Evolutionary conservation across 2,888 invertebrate genomes (phyloP).

Genomic region (Mesochorus sp.): DNA sequence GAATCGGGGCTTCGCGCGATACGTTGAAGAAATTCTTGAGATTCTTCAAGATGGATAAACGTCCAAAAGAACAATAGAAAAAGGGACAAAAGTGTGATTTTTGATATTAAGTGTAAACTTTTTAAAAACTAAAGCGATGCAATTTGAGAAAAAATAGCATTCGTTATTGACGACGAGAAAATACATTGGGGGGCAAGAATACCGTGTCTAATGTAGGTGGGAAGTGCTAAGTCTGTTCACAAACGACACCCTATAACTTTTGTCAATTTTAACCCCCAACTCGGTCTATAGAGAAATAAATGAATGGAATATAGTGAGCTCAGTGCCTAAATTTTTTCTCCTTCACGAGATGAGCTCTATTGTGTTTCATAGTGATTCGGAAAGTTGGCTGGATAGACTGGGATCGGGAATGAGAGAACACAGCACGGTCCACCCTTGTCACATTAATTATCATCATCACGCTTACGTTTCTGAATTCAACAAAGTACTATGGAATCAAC

Average conservation of each 20-base stretch:
- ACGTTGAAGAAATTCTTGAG: no score
- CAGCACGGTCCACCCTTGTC: conserved; percentile 50
- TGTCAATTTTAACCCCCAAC: conserved; percentile 35
- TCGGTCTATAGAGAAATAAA: conserved; percentile 30
- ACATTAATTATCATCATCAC: conserved; percentile 62
- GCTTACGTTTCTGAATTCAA: conserved; percentile 54
- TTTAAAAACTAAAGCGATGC: neutral
- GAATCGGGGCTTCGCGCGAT: no score
- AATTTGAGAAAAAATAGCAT: neutral
- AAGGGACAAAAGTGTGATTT: no score
- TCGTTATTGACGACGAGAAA: neutral
- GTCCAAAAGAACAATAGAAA: no score
- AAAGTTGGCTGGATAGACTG: conserved; percentile 2
- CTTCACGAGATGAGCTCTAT: conserved; percentile 22
- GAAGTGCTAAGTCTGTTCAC: conserved; percentile 23
- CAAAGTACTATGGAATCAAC: conserved; percentile 7
- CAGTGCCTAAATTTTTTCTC: conserved; percentile 15
- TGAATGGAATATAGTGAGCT: conserved; percentile 6
- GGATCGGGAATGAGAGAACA: conserved; percentile 30
- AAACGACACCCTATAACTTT: neutral
- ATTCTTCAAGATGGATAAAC: no score
- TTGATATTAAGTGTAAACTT: no score
- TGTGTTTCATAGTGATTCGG: conserved; percentile 25
- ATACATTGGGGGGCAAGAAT: neutral
- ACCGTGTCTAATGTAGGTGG: neutral